Percentiles rank a stretch among this genome's conserved stretches.
Evolutionary conservation across 1,140 invertebrate genomes (phyloP).

Genomic region (Bombus terrestris): DNA sequence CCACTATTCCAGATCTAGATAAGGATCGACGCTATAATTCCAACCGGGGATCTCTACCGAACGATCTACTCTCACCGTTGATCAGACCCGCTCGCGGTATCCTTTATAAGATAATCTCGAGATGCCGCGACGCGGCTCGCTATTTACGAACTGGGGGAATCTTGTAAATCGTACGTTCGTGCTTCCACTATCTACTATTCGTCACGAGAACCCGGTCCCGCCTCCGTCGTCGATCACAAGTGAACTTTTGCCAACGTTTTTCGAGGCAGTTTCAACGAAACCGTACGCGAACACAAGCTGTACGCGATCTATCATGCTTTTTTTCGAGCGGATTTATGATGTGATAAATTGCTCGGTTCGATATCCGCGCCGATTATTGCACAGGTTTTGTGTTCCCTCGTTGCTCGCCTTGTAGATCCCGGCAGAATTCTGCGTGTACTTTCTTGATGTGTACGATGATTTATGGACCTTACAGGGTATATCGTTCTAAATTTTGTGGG

Average conservation of each 20-base stretch:
- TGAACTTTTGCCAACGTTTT: slow-evolving; percentile 32
- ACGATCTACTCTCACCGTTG: slow-evolving; percentile 56
- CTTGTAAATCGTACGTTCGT: slow-evolving; percentile 49
- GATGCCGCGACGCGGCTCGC: slow-evolving; percentile 10
- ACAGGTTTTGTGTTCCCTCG: neutral
- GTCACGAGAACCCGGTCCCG: slow-evolving; percentile 29
- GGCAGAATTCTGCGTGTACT: neutral
- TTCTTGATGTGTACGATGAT: neutral
- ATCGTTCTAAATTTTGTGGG: neutral
- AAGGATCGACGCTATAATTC: slow-evolving; percentile 63
- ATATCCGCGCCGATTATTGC: slow-evolving; percentile 4
- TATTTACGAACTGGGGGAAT: slow-evolving; percentile 53
- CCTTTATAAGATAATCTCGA: slow-evolving; percentile 57
- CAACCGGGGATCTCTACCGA: slow-evolving; percentile 43
- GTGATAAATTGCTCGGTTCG: slow-evolving; percentile 21
- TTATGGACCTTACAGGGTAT: neutral
- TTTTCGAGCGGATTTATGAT: neutral
- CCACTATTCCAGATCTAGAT: slow-evolving; percentile 47
- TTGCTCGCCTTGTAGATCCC: neutral
- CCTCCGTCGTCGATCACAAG: slow-evolving; percentile 32
- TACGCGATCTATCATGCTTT: slow-evolving; percentile 31
- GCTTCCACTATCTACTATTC: slow-evolving; percentile 44
- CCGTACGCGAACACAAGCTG: neutral
- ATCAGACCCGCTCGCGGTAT: slow-evolving; percentile 45
- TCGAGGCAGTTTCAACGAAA: slow-evolving; percentile 10